phyloP scores from a whole-genome alignment of 2,888 invertebrate genomes.

The Thumatha senex region DNA sequence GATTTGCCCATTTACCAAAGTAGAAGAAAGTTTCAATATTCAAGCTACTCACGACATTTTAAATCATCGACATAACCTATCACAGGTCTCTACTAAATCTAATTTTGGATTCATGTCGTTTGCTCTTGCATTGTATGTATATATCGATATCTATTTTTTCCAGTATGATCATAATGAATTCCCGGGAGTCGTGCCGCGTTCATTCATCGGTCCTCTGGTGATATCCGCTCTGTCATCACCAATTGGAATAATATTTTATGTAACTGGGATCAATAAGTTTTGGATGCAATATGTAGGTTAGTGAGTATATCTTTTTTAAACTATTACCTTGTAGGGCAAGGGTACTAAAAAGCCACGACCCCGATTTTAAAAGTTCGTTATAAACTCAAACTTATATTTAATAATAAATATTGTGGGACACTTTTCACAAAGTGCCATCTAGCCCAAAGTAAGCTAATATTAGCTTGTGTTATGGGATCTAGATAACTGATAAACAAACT shows the following conservation, averaged over 20 bases:
- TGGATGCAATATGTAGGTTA: conserved; percentile 95
- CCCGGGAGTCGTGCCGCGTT: conserved; percentile 98
- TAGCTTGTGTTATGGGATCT: too few relatives aligned
- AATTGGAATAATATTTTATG: conserved; percentile 86
- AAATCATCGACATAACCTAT: conserved; percentile 92
- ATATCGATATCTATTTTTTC: conserved; percentile 48
- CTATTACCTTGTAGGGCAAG: too few relatives aligned
- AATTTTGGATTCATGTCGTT: conserved; percentile 71
- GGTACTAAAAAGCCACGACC: too few relatives aligned
- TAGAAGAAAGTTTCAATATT: conserved; percentile 99
- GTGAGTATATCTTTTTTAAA: conserved; percentile 34
- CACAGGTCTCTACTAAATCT: conserved; percentile 86
- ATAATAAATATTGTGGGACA: too few relatives aligned
- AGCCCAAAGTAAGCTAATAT: too few relatives aligned
- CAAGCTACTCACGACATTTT: conserved; percentile 99
- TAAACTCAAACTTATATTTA: too few relatives aligned
- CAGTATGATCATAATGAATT: conserved; percentile 99
- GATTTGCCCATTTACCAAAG: conserved; percentile 98
- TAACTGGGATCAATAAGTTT: conserved; percentile 90
- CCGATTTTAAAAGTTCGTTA: too few relatives aligned
- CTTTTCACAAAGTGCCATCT: too few relatives aligned
- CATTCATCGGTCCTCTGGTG: conserved; percentile 95
- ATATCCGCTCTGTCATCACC: conserved; percentile 92
- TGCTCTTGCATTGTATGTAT: conserved; percentile 31
- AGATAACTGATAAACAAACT: too few relatives aligned